These are phyloP conservation scores for Caenorhabditis sulstoni DNA, from an alignment of 2,888 invertebrate genomes.

Conservation along the genomic window DNA sequence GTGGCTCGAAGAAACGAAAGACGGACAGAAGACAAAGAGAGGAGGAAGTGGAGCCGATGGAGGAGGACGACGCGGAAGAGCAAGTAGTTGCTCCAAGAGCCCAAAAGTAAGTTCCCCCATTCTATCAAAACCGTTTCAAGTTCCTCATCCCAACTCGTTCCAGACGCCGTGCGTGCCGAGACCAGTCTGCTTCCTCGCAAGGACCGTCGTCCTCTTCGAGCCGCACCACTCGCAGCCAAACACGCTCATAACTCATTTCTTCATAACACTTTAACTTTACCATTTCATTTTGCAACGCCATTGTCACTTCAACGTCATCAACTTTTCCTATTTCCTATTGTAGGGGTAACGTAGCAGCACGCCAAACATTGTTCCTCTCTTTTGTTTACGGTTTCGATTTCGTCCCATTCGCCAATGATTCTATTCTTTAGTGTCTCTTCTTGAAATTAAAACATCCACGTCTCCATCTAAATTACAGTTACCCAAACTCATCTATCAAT, in stretches of 20 bases:
- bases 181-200: slow-evolving; percentile 4
- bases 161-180: slow-evolving; percentile 31
- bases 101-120: slow-evolving; percentile 31
- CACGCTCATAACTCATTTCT: slow-evolving; percentile 28
- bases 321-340: no score
- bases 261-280: background rate
- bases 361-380: no score
- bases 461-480: no score
- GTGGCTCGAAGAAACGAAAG: background rate
- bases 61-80: slow-evolving; percentile 22
- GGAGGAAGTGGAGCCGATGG: slow-evolving; percentile 32
- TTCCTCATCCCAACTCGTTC: background rate
- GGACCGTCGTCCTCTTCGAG: slow-evolving; percentile 14
- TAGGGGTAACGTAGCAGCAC: no score
- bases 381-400: no score
- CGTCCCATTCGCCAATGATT: no score
- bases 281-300: background rate
- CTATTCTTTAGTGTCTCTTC: no score
- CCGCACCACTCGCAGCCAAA: slow-evolving; percentile 35
- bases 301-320: no score
- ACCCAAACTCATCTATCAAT: no score
- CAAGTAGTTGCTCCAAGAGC: background rate
- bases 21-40: background rate
- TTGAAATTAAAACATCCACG: no score
- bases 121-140: no score